These are phyloP conservation scores for Meiosimyza decipiens DNA, from an alignment of 2,888 invertebrate genomes.

Conservation along the genomic window DNA sequence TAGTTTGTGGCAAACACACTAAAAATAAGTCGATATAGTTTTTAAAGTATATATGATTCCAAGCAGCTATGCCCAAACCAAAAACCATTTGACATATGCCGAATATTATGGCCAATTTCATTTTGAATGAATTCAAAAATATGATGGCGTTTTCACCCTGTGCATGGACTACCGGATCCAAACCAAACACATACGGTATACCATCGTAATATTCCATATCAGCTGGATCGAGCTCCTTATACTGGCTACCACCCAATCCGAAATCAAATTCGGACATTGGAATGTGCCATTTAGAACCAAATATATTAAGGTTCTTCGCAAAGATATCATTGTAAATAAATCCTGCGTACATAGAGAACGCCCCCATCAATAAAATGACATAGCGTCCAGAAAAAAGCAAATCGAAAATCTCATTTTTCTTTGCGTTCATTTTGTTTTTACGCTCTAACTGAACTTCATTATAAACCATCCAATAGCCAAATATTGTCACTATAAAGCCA, in stretches of 20 bases:
- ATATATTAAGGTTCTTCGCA: conserved; percentile 91
- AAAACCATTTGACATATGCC: conserved; percentile 95
- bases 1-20: conserved; percentile 89
- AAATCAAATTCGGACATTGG: conserved; percentile 67
- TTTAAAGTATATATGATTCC: conserved; percentile 78
- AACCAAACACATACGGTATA: conserved; percentile 79
- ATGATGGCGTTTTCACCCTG: conserved; percentile 87
- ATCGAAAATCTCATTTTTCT: conserved; percentile 88
- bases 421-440: conserved; percentile 65
- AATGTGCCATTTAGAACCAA: conserved; percentile 86
- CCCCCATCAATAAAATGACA: conserved; percentile 94
- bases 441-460: conserved; percentile 79
- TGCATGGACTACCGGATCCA: conserved; percentile 81
- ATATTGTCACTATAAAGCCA: conserved; percentile 83
- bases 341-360: conserved; percentile 97
- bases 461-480: conserved; percentile 82
- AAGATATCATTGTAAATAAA: conserved; percentile 96
- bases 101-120: conserved; percentile 94
- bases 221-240: conserved; percentile 74
- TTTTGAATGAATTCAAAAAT: conserved; percentile 93
- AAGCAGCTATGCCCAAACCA: conserved; percentile 83
- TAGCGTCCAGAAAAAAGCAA: conserved; percentile 97
- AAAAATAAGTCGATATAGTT: conserved; percentile 75
- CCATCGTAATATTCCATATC: conserved; percentile 56
- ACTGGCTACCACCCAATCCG: conserved; percentile 64